These are phyloP conservation scores for Stenodera caucasica DNA, from an alignment of 2,888 invertebrate genomes.

Conservation along the genomic window DNA sequence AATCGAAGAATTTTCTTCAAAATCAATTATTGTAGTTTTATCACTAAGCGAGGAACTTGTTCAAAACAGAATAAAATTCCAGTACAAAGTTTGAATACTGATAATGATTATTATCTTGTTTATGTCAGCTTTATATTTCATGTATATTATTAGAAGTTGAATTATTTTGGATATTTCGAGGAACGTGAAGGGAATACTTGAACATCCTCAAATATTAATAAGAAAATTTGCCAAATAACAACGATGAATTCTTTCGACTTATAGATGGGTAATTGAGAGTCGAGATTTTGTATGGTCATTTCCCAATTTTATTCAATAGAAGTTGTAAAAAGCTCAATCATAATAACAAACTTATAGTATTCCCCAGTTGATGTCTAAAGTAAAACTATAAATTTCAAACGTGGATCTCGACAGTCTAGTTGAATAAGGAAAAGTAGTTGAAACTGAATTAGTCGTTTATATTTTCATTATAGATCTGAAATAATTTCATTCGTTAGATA, in stretches of 20 bases:
- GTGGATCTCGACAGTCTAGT: conserved; percentile 41
- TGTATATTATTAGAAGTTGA: background rate
- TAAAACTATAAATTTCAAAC: conserved; percentile 48
- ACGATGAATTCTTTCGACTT: no score
- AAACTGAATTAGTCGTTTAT: conserved; percentile 25
- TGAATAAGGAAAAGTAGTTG: conserved; percentile 18
- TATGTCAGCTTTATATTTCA: background rate
- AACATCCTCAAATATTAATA: background rate
- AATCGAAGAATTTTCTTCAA: no score
- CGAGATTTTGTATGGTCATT: no score
- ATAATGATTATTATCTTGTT: background rate
- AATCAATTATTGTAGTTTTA: no score
- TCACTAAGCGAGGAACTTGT: no score
- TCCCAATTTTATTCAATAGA: background rate
- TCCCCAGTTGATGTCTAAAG: conserved; percentile 48
- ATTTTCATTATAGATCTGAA: conserved; percentile 28
- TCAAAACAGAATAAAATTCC: background rate
- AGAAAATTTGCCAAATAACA: background rate
- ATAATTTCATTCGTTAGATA: conserved; percentile 23
- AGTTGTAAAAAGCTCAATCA: conserved; percentile 26
- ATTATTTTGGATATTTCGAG: background rate
- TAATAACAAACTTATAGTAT: conserved; percentile 41
- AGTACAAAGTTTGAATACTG: conserved; percentile 3
- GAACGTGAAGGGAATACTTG: background rate
- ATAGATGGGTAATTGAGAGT: no score